Evolutionary conservation across 2,888 invertebrate species (phyloP).

Genomic region (Caprella mutica): DNA sequence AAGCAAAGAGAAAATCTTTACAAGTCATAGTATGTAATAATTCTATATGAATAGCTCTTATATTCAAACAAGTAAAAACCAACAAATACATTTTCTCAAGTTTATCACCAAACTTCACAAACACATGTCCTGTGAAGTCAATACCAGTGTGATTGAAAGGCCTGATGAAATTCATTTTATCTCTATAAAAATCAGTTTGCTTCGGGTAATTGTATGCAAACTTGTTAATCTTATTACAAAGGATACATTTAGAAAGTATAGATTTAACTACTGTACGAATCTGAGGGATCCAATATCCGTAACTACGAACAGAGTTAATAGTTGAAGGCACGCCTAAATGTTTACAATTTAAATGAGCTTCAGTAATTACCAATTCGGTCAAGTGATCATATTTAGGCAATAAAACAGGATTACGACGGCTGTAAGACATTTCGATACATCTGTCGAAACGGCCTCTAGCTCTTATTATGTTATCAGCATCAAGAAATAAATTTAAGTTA

Average conservation of each 20-base stretch:
- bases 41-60: not conserved
- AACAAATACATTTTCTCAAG: not conserved
- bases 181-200: not conserved
- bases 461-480: not conserved
- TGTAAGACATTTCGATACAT: not conserved
- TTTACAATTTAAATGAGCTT: not conserved
- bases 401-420: not conserved
- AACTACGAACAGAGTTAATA: not conserved
- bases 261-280: not conserved
- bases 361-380: not conserved
- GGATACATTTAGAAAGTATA: not conserved
- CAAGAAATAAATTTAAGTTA: constrained; percentile 4
- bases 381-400: not conserved
- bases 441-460: not conserved
- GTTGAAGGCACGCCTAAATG: constrained; percentile 6
- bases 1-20: not conserved
- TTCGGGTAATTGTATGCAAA: not conserved
- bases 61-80: not conserved
- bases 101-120: not conserved
- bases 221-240: not conserved
- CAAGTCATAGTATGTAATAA: not conserved
- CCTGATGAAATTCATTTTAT: not conserved
- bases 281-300: constrained; percentile 4
- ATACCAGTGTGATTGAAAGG: constrained; percentile 3
- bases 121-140: not conserved